phyloP scores from a whole-genome alignment of 2,113 vertebrate species.

The Sapajus apella region DNA sequence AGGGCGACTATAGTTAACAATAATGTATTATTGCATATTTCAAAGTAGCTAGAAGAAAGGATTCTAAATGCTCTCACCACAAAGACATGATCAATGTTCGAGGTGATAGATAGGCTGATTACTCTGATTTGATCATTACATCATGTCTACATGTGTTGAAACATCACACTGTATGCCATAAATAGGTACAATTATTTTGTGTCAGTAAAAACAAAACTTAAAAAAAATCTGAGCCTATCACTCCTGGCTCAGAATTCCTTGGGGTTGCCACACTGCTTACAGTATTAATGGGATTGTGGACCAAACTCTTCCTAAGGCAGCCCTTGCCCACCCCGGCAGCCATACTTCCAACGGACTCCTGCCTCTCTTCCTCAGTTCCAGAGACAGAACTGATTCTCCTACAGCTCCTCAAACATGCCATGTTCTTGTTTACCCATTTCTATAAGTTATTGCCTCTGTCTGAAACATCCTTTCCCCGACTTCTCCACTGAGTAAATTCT shows the following conservation, averaged over 20 bases:
- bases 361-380: background rate
- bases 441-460: background rate
- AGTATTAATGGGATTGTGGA: background rate
- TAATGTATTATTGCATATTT: background rate
- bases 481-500: background rate
- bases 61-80: background rate
- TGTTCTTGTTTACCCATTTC: background rate
- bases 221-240: background rate
- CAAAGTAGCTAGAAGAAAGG: background rate
- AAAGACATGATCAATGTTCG: background rate
- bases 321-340: background rate
- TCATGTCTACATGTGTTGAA: background rate
- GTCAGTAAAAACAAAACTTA: background rate
- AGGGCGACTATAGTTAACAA: background rate
- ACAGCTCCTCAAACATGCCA: background rate
- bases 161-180: background rate
- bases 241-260: background rate
- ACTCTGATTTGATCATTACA: background rate
- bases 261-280: background rate
- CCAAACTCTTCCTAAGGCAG: background rate
- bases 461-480: background rate
- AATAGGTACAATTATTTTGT: background rate
- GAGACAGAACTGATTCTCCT: background rate
- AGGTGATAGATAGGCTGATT: background rate
- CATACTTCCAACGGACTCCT: background rate